Conservation (phyloP, 2,888 invertebrate genomes). For the Nemurella pictetii region DNA sequence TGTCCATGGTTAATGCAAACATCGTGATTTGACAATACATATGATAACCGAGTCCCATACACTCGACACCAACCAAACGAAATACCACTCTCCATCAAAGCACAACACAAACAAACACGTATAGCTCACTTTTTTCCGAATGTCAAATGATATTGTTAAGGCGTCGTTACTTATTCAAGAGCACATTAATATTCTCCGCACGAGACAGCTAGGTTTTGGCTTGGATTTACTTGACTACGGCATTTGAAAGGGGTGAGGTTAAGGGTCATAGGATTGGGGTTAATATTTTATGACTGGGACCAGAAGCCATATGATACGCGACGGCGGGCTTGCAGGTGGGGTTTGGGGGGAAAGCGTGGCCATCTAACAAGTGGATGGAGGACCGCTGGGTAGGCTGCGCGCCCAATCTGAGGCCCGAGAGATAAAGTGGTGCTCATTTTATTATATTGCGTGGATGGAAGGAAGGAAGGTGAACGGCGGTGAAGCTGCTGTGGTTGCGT, state of each 20-base stretch:
- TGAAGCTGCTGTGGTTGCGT: not conserved
- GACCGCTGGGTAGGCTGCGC: not conserved
- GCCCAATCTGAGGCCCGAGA: constrained; percentile 1
- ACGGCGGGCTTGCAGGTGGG: not conserved
- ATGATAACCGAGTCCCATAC: not conserved
- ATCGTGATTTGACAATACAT: not conserved
- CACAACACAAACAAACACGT: too few relatives aligned
- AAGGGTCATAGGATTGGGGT: constrained; percentile 20
- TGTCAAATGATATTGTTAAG: constrained; percentile 9
- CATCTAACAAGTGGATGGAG: not conserved
- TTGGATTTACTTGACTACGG: constrained; percentile 12
- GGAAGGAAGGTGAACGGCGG: not conserved
- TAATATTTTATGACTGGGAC: constrained; percentile 17
- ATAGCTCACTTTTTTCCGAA: not conserved
- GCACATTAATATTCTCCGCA: not conserved
- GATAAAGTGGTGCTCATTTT: constrained; percentile 20
- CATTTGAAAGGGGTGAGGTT: constrained; percentile 14
- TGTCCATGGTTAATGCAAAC: not conserved
- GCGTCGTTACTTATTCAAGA: constrained; percentile 11
- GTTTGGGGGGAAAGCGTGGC: not conserved
- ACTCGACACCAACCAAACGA: not conserved
- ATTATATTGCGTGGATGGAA: not conserved
- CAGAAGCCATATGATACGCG: not conserved
- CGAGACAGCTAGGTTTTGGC: not conserved
- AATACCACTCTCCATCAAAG: not conserved